These are phyloP conservation scores for Bos indicus DNA, from an alignment of 2,113 vertebrate species.

Conservation along the genomic window DNA sequence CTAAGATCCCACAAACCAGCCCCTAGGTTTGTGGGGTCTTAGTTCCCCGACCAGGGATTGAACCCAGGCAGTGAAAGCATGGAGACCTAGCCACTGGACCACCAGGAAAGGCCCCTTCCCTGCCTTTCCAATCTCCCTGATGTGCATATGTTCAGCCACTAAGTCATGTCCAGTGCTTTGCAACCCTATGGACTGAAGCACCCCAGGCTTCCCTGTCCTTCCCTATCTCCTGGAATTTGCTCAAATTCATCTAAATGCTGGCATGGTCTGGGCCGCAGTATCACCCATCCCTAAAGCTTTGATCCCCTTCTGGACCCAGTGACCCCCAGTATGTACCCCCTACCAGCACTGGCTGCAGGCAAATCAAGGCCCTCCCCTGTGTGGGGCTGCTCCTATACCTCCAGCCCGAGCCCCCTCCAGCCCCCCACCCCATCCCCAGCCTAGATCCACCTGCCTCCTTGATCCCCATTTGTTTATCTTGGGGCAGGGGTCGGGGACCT, in stretches of 20 bases:
- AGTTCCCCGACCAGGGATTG: not conserved
- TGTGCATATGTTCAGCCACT: not conserved
- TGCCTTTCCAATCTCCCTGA: not conserved
- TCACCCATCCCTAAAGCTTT: not conserved
- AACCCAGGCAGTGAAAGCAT: not conserved
- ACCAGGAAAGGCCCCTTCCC: not conserved
- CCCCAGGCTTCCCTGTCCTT: not conserved
- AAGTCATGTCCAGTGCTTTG: not conserved
- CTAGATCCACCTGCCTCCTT: not conserved
- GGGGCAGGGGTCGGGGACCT: not conserved
- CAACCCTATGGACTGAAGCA: not conserved
- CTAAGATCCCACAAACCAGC: not conserved
- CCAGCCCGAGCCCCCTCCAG: not conserved
- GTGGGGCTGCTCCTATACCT: not conserved
- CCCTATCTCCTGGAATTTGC: not conserved
- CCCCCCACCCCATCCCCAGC: not conserved
- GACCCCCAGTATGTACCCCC: not conserved
- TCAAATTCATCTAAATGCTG: not conserved
- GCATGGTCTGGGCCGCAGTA: fast-evolving
- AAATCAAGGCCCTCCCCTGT: not conserved
- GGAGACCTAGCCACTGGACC: not conserved
- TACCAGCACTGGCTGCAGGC: not conserved
- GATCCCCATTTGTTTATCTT: not conserved
- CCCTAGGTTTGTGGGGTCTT: not conserved
- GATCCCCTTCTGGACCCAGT: not conserved